Percentiles rank a stretch among this genome's conserved stretches.
These are phyloP conservation scores for Oasisia sp. DNA, from an alignment of 2,888 invertebrate genomes.

Conservation along the genomic window DNA sequence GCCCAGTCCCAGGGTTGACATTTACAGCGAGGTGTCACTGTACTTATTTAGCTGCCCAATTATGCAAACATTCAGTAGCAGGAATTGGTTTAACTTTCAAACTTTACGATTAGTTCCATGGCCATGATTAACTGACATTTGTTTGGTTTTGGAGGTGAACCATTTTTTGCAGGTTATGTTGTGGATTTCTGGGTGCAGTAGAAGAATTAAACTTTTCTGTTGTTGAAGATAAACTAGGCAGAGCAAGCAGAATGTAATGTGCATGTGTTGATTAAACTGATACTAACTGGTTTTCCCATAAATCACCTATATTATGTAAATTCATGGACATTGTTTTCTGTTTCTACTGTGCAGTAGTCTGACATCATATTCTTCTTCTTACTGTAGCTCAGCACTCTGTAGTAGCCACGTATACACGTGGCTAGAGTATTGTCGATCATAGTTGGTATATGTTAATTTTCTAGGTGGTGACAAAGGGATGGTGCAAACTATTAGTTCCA, in stretches of 20 bases:
- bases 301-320: no score
- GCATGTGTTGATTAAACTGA: not conserved
- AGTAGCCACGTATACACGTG: no score
- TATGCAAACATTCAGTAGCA: not conserved
- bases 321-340: no score
- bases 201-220: no score
- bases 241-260: not conserved
- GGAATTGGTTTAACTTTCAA: not conserved
- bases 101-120: not conserved
- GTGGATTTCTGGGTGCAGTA: no score
- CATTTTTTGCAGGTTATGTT: no score
- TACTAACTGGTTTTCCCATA: not conserved
- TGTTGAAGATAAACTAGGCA: no score
- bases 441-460: not conserved
- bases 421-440: not conserved
- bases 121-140: not conserved
- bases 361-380: not conserved
- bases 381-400: no score
- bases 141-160: no score
- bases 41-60: not conserved
- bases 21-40: no score
- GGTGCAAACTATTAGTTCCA: slow-evolving; percentile 6
- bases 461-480: not conserved
- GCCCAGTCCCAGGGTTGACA: no score
- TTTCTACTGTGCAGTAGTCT: no score